Conservation (phyloP, 2,888 invertebrate genomes). For the Troides aeacus region DNA sequence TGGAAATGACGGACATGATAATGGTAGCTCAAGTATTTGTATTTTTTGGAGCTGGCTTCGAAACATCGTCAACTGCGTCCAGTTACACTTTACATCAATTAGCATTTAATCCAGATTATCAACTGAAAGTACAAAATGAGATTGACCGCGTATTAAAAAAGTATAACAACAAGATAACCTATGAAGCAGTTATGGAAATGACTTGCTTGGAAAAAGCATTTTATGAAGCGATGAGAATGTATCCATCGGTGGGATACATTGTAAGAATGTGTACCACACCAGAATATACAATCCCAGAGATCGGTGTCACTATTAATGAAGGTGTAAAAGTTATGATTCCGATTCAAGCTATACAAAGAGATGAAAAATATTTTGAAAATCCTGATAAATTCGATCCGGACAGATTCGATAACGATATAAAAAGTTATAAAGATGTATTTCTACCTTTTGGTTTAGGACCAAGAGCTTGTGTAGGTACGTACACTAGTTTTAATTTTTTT, state of each 20-base stretch:
- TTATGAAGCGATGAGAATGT: constrained; percentile 67
- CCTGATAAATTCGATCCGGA: constrained; percentile 64
- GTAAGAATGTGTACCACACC: constrained; percentile 59
- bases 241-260: constrained; percentile 64
- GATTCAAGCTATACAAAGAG: constrained; percentile 63
- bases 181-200: constrained; percentile 69
- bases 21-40: constrained; percentile 69
- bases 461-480: constrained; percentile 67
- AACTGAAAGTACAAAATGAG: constrained; percentile 65
- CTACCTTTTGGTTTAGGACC: constrained; percentile 71
- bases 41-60: constrained; percentile 76
- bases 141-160: constrained; percentile 61
- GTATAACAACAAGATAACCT: constrained; percentile 57
- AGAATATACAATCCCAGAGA: constrained; percentile 65
- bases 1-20: constrained; percentile 57
- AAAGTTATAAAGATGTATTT: constrained; percentile 48
- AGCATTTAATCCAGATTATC: constrained; percentile 68
- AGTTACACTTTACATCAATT: constrained; percentile 72
- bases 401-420: constrained; percentile 54
- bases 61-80: constrained; percentile 74
- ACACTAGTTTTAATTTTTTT: neutral
- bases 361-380: constrained; percentile 61
- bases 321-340: constrained; percentile 61
- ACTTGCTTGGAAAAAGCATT: constrained; percentile 65
- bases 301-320: constrained; percentile 58